phyloP scores from a whole-genome alignment of 2,113 vertebrate species.

The Astur gentilis region DNA sequence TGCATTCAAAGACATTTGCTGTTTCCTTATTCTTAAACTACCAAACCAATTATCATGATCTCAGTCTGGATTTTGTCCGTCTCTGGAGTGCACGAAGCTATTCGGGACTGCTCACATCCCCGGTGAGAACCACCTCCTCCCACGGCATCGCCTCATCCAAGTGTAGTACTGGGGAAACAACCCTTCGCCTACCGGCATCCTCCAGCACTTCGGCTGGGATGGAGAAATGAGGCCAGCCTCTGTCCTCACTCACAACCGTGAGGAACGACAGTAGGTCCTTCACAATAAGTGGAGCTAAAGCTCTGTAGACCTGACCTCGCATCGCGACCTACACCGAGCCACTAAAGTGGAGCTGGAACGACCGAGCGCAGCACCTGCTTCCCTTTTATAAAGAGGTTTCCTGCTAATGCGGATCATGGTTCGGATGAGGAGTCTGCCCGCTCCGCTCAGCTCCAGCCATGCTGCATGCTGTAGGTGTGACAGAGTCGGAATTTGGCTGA shows the following conservation, averaged over 20 bases:
- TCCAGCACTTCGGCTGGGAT: neutral
- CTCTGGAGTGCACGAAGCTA: neutral
- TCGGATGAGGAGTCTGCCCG: accelerated
- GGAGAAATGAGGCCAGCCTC: neutral
- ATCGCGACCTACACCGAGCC: neutral
- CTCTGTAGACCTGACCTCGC: neutral
- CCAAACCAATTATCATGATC: neutral
- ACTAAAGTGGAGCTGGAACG: neutral
- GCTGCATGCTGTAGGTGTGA: neutral
- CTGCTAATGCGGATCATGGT: neutral
- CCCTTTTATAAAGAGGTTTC: neutral
- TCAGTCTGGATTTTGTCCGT: neutral
- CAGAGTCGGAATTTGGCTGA: neutral
- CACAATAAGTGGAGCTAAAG: neutral
- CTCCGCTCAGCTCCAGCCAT: neutral
- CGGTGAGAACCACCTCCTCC: neutral
- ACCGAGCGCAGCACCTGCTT: neutral
- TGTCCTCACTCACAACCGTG: neutral
- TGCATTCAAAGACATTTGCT: neutral
- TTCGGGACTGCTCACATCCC: accelerated
- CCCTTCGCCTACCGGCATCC: accelerated
- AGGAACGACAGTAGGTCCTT: neutral
- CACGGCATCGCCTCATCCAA: accelerated
- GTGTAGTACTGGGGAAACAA: neutral
- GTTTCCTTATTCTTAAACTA: neutral